These are phyloP conservation scores for Mirounga angustirostris DNA, from an alignment of 2,113 vertebrate species.

Conservation along the genomic window DNA sequence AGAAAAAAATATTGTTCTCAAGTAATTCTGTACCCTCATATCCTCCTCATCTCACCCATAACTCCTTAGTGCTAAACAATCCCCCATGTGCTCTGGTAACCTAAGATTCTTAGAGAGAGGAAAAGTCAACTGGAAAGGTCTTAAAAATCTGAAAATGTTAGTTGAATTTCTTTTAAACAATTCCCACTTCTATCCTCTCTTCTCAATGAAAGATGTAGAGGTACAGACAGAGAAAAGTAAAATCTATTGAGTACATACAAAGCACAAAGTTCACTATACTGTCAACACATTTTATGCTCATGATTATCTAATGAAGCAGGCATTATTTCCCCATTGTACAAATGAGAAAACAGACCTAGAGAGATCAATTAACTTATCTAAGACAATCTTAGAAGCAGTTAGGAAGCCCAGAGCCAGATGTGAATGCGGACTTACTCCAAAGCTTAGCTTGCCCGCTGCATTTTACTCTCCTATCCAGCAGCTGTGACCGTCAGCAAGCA, in stretches of 20 bases:
- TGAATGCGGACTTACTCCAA: neutral
- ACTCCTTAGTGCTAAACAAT: neutral
- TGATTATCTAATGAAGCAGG: neutral
- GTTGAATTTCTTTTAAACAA: slow-evolving; percentile 45
- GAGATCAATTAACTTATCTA: neutral
- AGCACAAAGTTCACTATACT: neutral
- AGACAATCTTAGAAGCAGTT: neutral
- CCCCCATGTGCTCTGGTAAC: neutral
- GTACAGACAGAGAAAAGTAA: neutral
- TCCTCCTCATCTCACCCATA: neutral
- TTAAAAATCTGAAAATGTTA: neutral
- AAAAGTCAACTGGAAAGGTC: neutral
- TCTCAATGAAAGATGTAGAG: neutral
- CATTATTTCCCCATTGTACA: neutral
- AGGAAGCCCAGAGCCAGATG: neutral
- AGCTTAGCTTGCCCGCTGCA: neutral
- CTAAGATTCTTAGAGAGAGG: neutral
- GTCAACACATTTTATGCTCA: slow-evolving; percentile 15
- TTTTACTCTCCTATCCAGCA: slow-evolving; percentile 2
- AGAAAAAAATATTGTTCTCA: slow-evolving; percentile 2
- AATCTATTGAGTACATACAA: neutral
- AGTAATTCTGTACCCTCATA: neutral
- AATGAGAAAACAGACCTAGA: slow-evolving; percentile 18
- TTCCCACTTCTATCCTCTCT: neutral
- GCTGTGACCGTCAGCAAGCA: neutral